A percentile compares a stretch with the other conserved stretches of the same genome.
Evolutionary conservation across 2,888 invertebrate genomes (phyloP).

Genomic region (Theristus sp.): DNA sequence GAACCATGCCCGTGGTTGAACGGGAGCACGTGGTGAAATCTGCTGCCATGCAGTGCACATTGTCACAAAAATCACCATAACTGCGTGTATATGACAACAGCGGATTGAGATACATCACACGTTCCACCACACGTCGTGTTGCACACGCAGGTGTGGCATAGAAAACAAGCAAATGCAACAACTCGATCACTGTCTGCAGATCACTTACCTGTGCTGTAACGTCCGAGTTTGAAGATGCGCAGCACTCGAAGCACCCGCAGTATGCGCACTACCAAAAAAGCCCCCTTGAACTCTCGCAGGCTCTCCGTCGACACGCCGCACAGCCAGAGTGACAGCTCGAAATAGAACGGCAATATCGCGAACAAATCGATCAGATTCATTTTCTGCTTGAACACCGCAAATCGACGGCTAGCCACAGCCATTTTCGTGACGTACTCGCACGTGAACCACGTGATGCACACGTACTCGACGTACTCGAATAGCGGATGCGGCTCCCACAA

Average conservation of each 20-base stretch:
- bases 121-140: no score
- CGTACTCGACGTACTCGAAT: neutral
- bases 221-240: neutral
- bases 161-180: no score
- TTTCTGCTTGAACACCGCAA: neutral
- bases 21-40: no score
- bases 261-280: neutral
- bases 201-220: no score
- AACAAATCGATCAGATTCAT: neutral
- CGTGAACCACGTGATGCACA: constrained; percentile 27
- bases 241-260: neutral
- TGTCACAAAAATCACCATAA: no score
- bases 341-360: neutral
- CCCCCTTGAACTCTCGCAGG: neutral
- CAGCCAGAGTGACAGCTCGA: neutral
- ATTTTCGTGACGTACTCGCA: constrained; percentile 17
- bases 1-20: no score
- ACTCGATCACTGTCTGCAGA: no score
- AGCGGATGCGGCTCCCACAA: neutral
- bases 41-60: no score
- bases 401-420: neutral
- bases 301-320: neutral
- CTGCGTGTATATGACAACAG: no score
- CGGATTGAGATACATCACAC: no score
- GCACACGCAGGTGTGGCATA: no score